phyloP scores from a whole-genome alignment of 2,888 invertebrate genomes.

The Schizotus pectinicornis region DNA sequence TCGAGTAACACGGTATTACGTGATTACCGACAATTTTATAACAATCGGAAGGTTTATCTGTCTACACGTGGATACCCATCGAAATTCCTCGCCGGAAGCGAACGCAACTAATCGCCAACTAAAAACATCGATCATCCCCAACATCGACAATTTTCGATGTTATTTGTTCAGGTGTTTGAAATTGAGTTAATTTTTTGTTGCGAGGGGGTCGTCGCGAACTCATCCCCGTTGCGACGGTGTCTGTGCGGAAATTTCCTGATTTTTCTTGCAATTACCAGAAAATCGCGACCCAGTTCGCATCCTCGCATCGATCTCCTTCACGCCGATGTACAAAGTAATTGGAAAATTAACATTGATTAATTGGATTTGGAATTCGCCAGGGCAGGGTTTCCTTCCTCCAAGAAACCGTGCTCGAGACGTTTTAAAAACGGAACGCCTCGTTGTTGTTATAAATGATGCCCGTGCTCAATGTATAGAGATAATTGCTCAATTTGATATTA shows the following conservation, averaged over 20 bases:
- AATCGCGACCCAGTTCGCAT: constrained; percentile 5
- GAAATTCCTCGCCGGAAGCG: no score
- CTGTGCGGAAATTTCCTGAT: neutral
- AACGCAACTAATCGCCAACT: no score
- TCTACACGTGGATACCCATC: no score
- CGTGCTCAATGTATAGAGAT: constrained; percentile 23
- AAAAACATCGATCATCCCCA: no score
- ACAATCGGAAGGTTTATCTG: no score
- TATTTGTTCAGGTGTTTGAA: no score
- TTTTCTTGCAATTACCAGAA: constrained; percentile 10
- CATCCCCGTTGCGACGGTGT: neutral
- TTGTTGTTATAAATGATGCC: constrained; percentile 14
- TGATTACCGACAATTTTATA: neutral
- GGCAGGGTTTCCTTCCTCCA: constrained; percentile 1
- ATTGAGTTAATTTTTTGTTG: no score
- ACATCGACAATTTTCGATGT: no score
- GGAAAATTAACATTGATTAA: constrained; percentile 25
- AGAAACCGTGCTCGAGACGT: constrained; percentile 12
- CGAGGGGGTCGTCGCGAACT: no score
- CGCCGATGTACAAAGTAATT: constrained; percentile 19
- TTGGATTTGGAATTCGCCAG: constrained; percentile 8
- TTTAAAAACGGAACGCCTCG: constrained; percentile 7
- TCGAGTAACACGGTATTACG: no score
- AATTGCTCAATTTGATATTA: constrained; percentile 26
- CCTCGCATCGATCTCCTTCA: constrained; percentile 2